These are phyloP conservation scores for Lepilemur ruficaudatus DNA, from an alignment of 2,797 vertebrate genomes.

Conservation along the genomic window DNA sequence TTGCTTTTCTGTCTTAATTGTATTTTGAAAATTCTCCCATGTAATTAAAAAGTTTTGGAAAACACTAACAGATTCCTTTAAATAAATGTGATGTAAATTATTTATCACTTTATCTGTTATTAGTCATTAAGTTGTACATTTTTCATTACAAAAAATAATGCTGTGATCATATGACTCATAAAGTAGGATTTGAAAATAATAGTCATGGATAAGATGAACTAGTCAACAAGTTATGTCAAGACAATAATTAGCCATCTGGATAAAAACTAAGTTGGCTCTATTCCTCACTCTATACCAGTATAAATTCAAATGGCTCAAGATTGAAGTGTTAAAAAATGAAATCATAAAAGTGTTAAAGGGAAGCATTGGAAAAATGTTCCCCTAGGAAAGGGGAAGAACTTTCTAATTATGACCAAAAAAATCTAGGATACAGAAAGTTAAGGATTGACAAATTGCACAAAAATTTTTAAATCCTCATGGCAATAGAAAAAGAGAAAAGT, in stretches of 20 bases:
- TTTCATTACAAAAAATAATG: background rate
- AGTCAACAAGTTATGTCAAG: background rate
- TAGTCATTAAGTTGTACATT: background rate
- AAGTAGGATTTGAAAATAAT: conserved; percentile 31
- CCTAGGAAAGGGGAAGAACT: background rate
- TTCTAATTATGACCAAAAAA: background rate
- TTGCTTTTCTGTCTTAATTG: conserved; percentile 3
- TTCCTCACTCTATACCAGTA: background rate
- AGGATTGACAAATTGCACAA: background rate
- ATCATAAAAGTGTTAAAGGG: background rate
- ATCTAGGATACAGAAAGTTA: background rate
- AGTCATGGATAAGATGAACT: background rate
- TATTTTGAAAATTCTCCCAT: background rate
- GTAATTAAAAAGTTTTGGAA: background rate
- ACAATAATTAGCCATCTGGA: background rate
- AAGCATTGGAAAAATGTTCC: background rate
- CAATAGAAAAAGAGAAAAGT: background rate
- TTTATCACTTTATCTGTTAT: background rate
- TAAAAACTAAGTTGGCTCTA: background rate
- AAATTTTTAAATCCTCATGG: background rate
- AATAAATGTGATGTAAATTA: background rate
- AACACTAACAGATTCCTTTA: background rate
- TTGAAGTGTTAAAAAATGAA: background rate
- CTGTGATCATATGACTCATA: background rate
- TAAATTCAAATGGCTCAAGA: background rate